Evolutionary conservation across 2,113 vertebrate species (phyloP).

Genomic region (Alethe castanea): DNA sequence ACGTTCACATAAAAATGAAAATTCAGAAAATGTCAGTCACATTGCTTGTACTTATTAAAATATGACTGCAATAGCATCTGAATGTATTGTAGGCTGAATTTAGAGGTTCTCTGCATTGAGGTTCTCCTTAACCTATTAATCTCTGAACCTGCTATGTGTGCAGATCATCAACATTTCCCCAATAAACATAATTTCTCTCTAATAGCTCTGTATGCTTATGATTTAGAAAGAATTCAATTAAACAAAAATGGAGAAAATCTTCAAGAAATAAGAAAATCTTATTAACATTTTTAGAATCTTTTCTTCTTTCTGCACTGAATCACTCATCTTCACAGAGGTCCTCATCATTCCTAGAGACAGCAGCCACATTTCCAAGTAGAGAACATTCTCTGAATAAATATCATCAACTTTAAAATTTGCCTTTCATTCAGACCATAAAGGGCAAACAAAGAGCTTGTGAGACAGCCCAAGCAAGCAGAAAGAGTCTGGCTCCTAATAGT

Average conservation of each 20-base stretch:
- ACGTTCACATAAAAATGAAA: background rate
- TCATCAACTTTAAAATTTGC: conserved; percentile 44
- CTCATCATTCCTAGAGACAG: background rate
- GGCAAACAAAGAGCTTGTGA: conserved; percentile 36
- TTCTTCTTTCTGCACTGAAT: background rate
- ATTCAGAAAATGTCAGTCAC: background rate
- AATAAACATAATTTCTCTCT: background rate
- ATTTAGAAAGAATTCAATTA: background rate
- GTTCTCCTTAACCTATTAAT: background rate
- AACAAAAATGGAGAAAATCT: background rate
- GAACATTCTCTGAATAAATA: conserved; percentile 33
- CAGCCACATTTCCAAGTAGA: background rate
- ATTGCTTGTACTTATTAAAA: background rate
- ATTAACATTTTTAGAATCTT: background rate
- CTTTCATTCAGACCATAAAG: conserved; percentile 31
- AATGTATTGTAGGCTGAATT: background rate
- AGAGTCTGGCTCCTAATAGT: background rate
- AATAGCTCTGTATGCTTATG: background rate
- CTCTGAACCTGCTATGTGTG: background rate
- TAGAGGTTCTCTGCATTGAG: background rate
- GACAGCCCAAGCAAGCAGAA: conserved; percentile 25
- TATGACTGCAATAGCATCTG: background rate
- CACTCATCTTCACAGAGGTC: background rate
- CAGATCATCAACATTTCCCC: background rate
- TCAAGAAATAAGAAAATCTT: background rate